Evolutionary conservation across 2,797 vertebrate genomes (phyloP).

Genomic region (Trichosurus vulpecula): DNA sequence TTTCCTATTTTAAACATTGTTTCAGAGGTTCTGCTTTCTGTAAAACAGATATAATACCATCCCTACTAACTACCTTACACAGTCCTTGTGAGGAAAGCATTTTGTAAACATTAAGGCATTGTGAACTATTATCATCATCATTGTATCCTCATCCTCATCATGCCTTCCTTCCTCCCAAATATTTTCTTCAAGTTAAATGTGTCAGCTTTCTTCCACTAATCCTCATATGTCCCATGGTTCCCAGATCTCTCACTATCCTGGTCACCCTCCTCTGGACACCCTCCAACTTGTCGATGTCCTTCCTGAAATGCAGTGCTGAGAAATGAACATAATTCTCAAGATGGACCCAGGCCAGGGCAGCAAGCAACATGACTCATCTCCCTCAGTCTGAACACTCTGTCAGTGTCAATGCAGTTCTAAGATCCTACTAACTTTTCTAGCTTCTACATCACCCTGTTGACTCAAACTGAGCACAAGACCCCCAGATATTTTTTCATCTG

Average conservation of each 20-base stretch:
- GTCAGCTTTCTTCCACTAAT: not conserved
- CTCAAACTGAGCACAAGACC: not conserved
- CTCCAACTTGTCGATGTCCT: not conserved
- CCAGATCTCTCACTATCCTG: not conserved
- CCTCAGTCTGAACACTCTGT: not conserved
- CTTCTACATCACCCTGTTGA: not conserved
- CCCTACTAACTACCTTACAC: not conserved
- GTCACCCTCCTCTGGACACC: not conserved
- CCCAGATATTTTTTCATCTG: not conserved
- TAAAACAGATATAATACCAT: not conserved
- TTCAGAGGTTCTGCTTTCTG: not conserved
- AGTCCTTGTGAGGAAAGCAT: not conserved
- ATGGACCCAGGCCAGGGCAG: not conserved
- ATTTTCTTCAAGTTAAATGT: not conserved
- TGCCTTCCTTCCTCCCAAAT: not conserved
- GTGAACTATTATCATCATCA: not conserved
- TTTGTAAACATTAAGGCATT: not conserved
- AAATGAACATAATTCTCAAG: not conserved
- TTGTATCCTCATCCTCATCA: not conserved
- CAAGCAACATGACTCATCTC: not conserved
- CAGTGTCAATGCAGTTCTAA: not conserved
- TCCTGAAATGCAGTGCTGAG: not conserved
- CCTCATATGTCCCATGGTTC: not conserved
- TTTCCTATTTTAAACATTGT: not conserved
- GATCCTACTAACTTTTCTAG: not conserved